Conservation (phyloP, 2,888 invertebrate genomes). For the Calameuta pallipes region DNA sequence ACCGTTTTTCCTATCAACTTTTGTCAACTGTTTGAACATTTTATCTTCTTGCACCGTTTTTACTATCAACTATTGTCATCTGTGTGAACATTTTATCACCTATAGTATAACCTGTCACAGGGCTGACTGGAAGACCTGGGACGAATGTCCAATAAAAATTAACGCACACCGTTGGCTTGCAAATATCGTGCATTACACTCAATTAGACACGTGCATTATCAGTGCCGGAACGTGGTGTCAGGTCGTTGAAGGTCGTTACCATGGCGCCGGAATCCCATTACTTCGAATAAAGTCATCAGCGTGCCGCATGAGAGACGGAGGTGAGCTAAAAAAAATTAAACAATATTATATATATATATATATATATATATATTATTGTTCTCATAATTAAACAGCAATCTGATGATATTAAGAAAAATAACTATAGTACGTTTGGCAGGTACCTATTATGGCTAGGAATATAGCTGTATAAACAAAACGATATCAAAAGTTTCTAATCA, state of each 20-base stretch:
- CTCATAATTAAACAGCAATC: neutral
- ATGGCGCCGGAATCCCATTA: conserved; percentile 1
- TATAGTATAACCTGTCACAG: neutral
- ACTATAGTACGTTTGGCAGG: neutral
- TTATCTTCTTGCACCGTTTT: neutral
- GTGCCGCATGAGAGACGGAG: neutral
- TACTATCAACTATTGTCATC: neutral
- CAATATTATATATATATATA: neutral
- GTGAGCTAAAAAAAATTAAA: neutral
- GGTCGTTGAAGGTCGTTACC: neutral
- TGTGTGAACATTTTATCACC: neutral
- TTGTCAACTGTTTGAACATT: too few species aligned
- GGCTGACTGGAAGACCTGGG: neutral
- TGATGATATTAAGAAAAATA: neutral
- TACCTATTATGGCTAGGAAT: neutral
- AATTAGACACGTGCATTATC: conserved; percentile 1
- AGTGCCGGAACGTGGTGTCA: neutral
- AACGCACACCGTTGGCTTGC: neutral
- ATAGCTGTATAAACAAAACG: neutral
- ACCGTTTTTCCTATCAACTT: too few species aligned
- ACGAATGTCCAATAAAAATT: neutral
- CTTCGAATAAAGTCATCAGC: conserved; percentile 1
- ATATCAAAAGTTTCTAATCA: neutral
- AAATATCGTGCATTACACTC: conserved; percentile 7
- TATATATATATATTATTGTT: too few species aligned